Conservation (phyloP, 2,888 invertebrate species). For the Tolmerus cingulatus region DNA sequence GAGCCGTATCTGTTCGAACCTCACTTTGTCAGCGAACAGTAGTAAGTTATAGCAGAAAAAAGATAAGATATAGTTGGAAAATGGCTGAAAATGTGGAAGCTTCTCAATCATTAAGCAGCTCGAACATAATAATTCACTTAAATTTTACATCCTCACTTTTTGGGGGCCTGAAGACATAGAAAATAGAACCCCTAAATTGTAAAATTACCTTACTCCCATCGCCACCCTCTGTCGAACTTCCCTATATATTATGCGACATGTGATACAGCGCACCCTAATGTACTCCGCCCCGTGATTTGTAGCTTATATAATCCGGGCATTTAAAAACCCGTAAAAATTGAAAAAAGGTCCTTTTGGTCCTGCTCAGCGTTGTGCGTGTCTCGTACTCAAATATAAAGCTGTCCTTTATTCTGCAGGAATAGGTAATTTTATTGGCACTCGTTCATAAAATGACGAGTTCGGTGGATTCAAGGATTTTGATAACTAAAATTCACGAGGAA, state of each 20-base stretch:
- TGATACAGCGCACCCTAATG: neutral
- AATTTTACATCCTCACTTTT: neutral
- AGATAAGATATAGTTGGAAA: neutral
- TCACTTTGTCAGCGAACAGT: neutral
- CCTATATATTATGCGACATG: neutral
- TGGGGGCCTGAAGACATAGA: neutral
- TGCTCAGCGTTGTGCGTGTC: neutral
- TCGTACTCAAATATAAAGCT: neutral
- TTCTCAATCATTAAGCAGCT: neutral
- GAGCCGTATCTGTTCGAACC: neutral
- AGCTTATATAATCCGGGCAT: neutral
- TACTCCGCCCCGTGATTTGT: neutral
- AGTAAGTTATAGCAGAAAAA: neutral
- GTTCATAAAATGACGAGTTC: neutral
- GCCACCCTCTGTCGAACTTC: neutral
- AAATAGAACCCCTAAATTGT: neutral
- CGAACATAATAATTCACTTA: neutral
- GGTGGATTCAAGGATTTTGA: neutral
- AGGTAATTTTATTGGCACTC: neutral
- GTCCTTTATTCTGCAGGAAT: neutral
- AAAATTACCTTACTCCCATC: neutral
- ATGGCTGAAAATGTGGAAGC: neutral
- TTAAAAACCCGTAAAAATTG: neutral
- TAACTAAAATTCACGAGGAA: neutral
- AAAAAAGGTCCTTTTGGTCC: neutral